Base-by-base conservation (phyloP, 2,797 vertebrate species). In the Pelobates cultripes region DNA sequence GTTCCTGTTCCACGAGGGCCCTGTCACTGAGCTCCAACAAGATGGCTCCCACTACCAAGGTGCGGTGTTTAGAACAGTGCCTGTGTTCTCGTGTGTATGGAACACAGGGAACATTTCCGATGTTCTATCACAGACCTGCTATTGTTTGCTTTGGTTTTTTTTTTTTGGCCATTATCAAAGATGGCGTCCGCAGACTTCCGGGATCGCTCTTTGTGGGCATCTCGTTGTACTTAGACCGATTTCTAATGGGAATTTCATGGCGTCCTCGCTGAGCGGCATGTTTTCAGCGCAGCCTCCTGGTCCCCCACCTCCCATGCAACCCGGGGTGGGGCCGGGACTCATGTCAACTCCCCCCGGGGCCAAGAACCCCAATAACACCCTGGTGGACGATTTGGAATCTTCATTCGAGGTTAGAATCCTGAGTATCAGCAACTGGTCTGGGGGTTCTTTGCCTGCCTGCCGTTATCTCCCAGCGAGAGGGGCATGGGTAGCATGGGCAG, bases 381-480 rank as follows among this genome's bases (percentile, higher is more conserved):
- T 98, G 75, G 97, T 99, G 78, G 97, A 99, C 73, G 97, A 99
- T 66, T 89, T 99, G 82, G 97, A 99, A 79, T 95, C 97, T 7
- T 97, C 97, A 2, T 99, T 99, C 45, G 97, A 99, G 95, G 97
- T 98, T 86, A 63, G 15, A 83, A 1, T 10, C 5, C 17, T 40
- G 7, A 6, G n/a, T 12, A 4, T 7, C n/a, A 28, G 61, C 9
- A 10, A 10, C 47, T 57, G 2, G 47, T 10, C 10, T 57, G 47
- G 47, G 45, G 47, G 47, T 10, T 51, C 5, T 51, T 10, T 51
- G 3, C 47, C 47, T 10, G 10, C 47, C 47, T 51, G 47, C 47
- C 47, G 3, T 51, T 51, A 2, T 51, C 5, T 3, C 47, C 47
- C 47, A 1, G 2, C 3, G 47, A 1, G 47, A 2, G 47, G 28